Evolutionary conservation across 2,113 vertebrate genomes (phyloP).

Genomic region (Nothobranchius kuhntae): DNA sequence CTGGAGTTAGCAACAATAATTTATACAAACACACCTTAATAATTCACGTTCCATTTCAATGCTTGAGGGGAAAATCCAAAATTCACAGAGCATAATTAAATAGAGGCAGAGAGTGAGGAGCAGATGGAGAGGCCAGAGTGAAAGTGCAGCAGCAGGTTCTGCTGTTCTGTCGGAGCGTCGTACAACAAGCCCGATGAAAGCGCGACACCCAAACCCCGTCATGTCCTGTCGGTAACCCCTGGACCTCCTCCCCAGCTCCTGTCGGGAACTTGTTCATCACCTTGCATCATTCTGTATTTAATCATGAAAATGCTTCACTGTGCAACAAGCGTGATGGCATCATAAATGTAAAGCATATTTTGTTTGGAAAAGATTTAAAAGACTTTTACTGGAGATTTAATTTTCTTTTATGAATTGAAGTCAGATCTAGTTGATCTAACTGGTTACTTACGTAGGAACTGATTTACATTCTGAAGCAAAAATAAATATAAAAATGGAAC

Average conservation of each 20-base stretch:
- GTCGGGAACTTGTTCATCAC: slow-evolving; percentile 2
- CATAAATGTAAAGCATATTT: no score
- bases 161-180: slow-evolving; percentile 77
- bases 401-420: no score
- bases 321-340: no score
- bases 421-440: no score
- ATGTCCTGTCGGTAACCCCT: slow-evolving; percentile 29
- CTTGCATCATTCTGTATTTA: no score
- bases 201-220: slow-evolving; percentile 67
- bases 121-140: slow-evolving; percentile 70
- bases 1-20: slow-evolving; percentile 88
- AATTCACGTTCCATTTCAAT: slow-evolving; percentile 86
- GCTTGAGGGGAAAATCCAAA: slow-evolving; percentile 87
- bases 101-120: slow-evolving; percentile 76
- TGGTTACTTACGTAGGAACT: no score
- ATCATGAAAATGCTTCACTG: no score
- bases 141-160: slow-evolving; percentile 72
- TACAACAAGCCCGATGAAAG: slow-evolving; percentile 78
- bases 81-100: slow-evolving; percentile 89
- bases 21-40: slow-evolving; percentile 90
- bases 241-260: slow-evolving; percentile 2
- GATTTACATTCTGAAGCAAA: no score
- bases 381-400: no score
- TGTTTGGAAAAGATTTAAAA: no score
- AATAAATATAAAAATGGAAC: no score